These are phyloP conservation scores for Leptoteleia sp. DNA, from an alignment of 1,140 invertebrate genomes.

Conservation along the genomic window DNA sequence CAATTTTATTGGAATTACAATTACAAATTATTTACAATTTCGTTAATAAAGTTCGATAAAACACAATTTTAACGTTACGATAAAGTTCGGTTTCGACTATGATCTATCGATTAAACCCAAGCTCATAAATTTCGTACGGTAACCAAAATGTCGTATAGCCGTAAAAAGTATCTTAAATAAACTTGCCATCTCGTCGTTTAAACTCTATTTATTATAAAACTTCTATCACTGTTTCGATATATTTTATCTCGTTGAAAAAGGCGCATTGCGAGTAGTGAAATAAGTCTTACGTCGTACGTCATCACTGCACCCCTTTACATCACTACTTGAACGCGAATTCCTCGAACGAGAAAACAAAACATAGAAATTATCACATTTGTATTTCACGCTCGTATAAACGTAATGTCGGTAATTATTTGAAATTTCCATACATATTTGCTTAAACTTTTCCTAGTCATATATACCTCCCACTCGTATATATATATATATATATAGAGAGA, in stretches of 20 bases:
- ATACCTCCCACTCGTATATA: slow-evolving; percentile 32
- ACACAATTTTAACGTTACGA: slow-evolving; percentile 29
- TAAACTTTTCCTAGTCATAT: slow-evolving; percentile 16
- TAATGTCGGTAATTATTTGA: slow-evolving; percentile 19
- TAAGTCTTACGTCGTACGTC: not conserved
- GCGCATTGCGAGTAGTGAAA: slow-evolving; percentile 15
- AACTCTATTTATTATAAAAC: slow-evolving; percentile 41
- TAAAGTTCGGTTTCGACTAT: not conserved
- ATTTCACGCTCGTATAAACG: slow-evolving; percentile 24
- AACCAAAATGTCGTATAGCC: slow-evolving; percentile 17
- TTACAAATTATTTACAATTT: slow-evolving; percentile 54
- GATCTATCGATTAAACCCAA: slow-evolving; percentile 1
- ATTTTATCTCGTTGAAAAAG: slow-evolving; percentile 12
- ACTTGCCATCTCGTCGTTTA: slow-evolving; percentile 24
- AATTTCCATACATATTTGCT: slow-evolving; percentile 19
- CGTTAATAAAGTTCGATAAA: slow-evolving; percentile 24
- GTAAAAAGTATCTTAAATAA: slow-evolving; percentile 38
- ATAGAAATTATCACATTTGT: slow-evolving; percentile 55
- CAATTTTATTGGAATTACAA: slow-evolving; percentile 47
- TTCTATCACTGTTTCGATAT: slow-evolving; percentile 45
- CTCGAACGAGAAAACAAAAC: slow-evolving; percentile 23
- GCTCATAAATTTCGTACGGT: slow-evolving; percentile 3
- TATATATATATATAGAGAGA: no score
- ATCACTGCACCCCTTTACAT: not conserved
- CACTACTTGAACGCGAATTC: slow-evolving; percentile 9